Conservation (phyloP, 2,888 invertebrate genomes). For the Epistrophe eligans region DNA sequence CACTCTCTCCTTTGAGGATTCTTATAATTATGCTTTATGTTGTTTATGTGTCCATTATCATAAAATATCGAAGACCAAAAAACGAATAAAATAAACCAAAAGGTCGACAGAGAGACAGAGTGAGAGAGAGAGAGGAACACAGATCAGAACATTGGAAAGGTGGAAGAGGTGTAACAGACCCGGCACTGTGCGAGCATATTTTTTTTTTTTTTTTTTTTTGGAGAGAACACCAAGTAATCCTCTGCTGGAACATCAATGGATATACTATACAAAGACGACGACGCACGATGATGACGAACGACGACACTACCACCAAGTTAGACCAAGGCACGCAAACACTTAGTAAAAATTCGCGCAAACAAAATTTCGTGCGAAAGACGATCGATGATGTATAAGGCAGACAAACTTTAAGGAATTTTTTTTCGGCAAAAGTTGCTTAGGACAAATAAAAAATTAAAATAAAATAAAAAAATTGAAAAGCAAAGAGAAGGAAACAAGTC, state of each 20-base stretch:
- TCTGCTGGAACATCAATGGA: constrained; percentile 60
- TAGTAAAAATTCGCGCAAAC: constrained; percentile 58
- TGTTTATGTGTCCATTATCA: constrained; percentile 76
- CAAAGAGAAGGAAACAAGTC: constrained; percentile 44
- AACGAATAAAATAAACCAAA: constrained; percentile 65
- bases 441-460: constrained; percentile 29
- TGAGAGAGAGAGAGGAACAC: constrained; percentile 1
- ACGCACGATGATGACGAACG: constrained; percentile 14
- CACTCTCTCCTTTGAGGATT: constrained; percentile 62
- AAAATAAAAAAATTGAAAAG: constrained; percentile 9
- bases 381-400: constrained; percentile 32
- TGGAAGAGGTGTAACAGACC: constrained; percentile 8
- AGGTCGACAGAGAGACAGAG: constrained; percentile 22
- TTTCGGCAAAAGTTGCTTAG: constrained; percentile 23
- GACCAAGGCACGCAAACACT: constrained; percentile 54
- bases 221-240: constrained; percentile 42
- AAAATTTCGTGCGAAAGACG: constrained; percentile 63
- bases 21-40: constrained; percentile 76
- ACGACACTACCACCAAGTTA: constrained; percentile 17
- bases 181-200: constrained; percentile 1
- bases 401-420: constrained; percentile 33
- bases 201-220: constrained; percentile 44
- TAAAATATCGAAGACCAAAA: constrained; percentile 72
- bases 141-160: constrained; percentile 12
- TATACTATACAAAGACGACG: constrained; percentile 31